Evolutionary conservation across 35 echinoderm and acorn worm genomes (phyloP).

Genomic region (Strongylocentrotus purpuratus): DNA sequence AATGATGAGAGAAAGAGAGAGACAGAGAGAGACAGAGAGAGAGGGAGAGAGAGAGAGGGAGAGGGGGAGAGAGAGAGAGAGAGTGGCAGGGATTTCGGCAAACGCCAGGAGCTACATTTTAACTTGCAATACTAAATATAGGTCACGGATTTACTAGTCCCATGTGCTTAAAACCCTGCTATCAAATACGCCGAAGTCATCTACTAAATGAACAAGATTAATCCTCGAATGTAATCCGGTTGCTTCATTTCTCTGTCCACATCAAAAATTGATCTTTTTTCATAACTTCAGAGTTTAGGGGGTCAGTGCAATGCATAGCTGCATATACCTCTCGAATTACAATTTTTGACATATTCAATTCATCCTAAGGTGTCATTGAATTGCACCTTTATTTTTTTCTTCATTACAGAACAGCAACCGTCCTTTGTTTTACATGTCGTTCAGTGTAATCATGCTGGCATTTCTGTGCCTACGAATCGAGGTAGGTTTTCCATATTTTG

Average conservation of each 20-base stretch:
- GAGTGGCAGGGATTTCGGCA: no score
- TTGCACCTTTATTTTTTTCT: neutral
- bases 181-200: neutral
- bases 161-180: neutral
- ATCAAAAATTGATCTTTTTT: no score
- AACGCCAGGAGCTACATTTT: neutral
- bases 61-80: neutral
- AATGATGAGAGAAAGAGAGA: neutral
- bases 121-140: neutral
- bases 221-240: neutral
- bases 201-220: conserved; percentile 12
- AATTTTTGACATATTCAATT: neutral
- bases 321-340: neutral
- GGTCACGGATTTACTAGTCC: neutral
- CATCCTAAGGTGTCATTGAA: neutral
- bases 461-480: neutral
- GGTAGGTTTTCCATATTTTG: neutral
- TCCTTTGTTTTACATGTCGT: neutral
- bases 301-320: neutral
- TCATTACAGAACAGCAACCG: neutral
- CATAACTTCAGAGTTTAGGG: neutral
- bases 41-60: neutral
- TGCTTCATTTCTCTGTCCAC: neutral
- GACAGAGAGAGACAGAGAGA: neutral
- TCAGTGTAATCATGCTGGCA: neutral